Base-by-base conservation (phyloP, 1,140 invertebrate genomes). In the Dendrolimus punctatus region DNA sequence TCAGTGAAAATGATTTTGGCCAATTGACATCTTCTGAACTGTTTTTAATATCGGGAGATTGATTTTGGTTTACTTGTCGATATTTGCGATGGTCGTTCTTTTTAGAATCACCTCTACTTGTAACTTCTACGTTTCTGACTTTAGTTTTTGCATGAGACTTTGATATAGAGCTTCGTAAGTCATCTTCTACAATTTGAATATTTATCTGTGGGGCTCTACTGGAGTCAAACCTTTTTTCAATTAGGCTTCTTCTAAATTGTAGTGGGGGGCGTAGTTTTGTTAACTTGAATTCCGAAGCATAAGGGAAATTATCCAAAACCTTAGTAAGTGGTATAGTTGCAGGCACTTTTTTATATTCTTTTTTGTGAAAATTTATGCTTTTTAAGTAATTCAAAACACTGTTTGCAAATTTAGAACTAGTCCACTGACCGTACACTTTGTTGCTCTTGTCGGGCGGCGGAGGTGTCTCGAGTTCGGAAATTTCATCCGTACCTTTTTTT, bases 331-430 rank as follows among this genome's bases (percentile, higher is more conserved):
- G 74, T 60, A 77, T 74, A 49, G 72, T 81, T 53, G 63, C 45
- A 7, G 66, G 71, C n/a, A 73, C 51, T 57, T 68, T 71, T 46
- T 66, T 74, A n/a, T 62, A 51, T 23, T 76, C 62, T 56, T 55
- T 75, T 40, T 67, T 60, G 39, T 72, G 62, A 50, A 69, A 65
- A 52, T 75, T 79, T 6, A 73, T 70, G 46, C 57, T 75, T 70
- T 81, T 85, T 6, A 85, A 50, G 64, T 77, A 79, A 65, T 78
- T 83, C 59, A 83, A 66, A 6, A 82, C 80, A 49, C 50, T 80
- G 38, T 68, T 73, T 6, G 78, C 78, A 61, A 80, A 80, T 60
- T 79, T 76, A 8, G 75, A 73, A 61, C 71, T 74, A 8, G 72
- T 71, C 76, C 77, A 80, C 58, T 85, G 73, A 38, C 74, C 74